Evolutionary conservation across 2,113 vertebrate genomes (phyloP).

Genomic region (Gobio gobio): DNA sequence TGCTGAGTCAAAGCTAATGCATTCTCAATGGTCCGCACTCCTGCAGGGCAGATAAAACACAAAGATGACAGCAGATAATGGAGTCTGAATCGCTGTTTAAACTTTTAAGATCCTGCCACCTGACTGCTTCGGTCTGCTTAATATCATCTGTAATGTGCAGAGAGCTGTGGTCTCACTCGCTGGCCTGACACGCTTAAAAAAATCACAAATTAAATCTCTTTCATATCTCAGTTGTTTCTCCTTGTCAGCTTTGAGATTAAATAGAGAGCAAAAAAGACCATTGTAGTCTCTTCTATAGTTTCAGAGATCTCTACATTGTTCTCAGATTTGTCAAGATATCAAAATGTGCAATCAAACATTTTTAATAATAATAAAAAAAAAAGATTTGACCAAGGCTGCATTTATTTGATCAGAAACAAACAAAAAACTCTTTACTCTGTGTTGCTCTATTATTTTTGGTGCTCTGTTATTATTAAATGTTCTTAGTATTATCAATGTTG

Average conservation of each 20-base stretch:
- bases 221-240: neutral
- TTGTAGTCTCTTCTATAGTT: neutral
- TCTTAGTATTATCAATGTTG: no score
- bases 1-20: slow-evolving; percentile 34
- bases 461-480: no score
- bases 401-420: no score
- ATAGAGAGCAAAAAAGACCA: neutral
- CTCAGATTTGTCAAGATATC: neutral
- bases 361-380: no score
- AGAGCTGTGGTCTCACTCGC: neutral
- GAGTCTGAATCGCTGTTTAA: slow-evolving; percentile 30
- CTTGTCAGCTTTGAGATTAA: neutral
- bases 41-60: slow-evolving; percentile 12
- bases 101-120: neutral
- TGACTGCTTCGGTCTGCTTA: neutral
- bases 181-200: neutral
- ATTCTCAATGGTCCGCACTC: neutral
- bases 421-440: no score
- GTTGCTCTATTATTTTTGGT: no score
- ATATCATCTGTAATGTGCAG: slow-evolving; percentile 6
- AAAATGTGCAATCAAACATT: neutral
- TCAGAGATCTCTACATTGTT: neutral
- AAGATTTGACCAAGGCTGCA: no score
- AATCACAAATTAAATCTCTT: neutral
- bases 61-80: slow-evolving; percentile 6